Conservation (phyloP, 2,888 invertebrate genomes). For the Amphipyra berbera region DNA sequence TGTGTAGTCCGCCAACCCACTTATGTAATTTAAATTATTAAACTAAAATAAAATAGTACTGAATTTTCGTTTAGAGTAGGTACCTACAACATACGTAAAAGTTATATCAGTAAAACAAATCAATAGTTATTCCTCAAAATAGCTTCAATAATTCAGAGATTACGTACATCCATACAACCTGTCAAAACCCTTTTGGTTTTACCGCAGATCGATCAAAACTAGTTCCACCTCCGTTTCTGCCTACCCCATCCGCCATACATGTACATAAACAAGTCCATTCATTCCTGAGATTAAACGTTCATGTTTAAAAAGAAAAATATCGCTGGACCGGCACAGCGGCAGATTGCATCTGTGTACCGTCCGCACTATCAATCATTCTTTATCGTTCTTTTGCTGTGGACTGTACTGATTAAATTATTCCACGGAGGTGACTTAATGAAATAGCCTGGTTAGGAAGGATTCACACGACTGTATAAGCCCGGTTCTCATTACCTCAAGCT, state of each 20-base stretch:
- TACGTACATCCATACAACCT: constrained; percentile 33
- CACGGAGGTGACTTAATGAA: constrained; percentile 84
- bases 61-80: too few relatives aligned
- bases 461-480: constrained; percentile 53
- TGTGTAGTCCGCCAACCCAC: too few relatives aligned
- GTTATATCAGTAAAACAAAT: constrained; percentile 19
- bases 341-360: constrained; percentile 74
- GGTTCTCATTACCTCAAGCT: neutral
- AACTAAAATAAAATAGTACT: too few relatives aligned
- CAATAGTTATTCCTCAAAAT: constrained; percentile 13
- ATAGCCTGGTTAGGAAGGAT: constrained; percentile 71
- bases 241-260: constrained; percentile 48
- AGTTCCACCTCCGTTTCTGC: constrained; percentile 48
- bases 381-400: constrained; percentile 86
- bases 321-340: constrained; percentile 57
- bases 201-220: constrained; percentile 56
- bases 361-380: constrained; percentile 85
- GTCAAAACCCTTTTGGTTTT: constrained; percentile 46
- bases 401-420: constrained; percentile 88
- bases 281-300: constrained; percentile 62
- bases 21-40: too few relatives aligned
- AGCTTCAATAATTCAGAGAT: constrained; percentile 28
- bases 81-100: too few relatives aligned
- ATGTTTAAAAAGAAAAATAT: constrained; percentile 64
- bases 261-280: constrained; percentile 62